Conservation (phyloP, 2,797 vertebrate genomes). For the Ctenosaura bakeri region DNA sequence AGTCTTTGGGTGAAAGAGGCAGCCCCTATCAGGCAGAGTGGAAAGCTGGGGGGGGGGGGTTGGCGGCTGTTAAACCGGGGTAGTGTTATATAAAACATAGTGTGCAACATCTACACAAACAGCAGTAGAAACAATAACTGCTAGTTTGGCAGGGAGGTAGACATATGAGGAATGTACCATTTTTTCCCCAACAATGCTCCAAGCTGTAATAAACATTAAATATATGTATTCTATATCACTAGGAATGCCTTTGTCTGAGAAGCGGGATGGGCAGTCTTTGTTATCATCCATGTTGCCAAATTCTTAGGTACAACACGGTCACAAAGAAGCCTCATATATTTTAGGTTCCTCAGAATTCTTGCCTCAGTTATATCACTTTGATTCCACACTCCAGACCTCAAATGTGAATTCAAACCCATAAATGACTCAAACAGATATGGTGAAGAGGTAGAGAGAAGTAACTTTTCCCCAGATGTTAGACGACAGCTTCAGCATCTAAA, state of each 20-base stretch:
- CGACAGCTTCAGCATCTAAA: not conserved
- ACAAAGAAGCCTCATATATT: no score
- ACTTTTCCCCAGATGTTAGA: not conserved
- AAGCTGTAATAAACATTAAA: no score
- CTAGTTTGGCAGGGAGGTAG: no score
- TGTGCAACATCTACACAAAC: no score
- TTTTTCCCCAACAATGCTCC: no score
- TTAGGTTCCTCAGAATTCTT: not conserved
- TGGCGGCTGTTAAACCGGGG: no score
- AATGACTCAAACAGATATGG: not conserved
- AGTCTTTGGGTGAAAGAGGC: no score
- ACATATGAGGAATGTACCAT: no score
- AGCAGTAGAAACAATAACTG: no score
- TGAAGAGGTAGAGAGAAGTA: not conserved
- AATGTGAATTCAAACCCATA: not conserved
- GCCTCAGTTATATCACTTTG: not conserved
- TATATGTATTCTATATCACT: not conserved
- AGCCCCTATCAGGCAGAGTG: no score
- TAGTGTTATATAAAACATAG: no score
- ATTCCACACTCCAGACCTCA: not conserved
- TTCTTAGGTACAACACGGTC: not conserved
- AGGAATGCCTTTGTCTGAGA: not conserved
- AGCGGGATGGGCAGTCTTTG: not conserved
- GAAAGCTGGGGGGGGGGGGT: no score
- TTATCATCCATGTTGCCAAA: not conserved